Conservation (phyloP, 2,797 vertebrate genomes). For the Chaenodraco wilsoni region DNA sequence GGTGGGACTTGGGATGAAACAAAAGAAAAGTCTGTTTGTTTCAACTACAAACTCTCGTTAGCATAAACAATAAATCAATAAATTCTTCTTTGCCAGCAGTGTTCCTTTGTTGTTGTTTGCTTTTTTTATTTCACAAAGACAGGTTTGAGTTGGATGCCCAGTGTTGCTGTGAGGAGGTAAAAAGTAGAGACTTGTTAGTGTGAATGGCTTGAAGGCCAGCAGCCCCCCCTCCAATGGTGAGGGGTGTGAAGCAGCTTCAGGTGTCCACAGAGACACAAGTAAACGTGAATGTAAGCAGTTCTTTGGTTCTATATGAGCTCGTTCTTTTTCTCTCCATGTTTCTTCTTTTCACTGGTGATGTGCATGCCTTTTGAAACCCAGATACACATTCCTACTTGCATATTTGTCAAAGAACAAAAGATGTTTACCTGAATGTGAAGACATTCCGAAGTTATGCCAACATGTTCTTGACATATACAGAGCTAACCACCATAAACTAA, state of each 20-base stretch:
- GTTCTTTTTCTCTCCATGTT: not conserved
- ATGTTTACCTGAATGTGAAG: not conserved
- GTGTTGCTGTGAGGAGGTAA: constrained; percentile 27
- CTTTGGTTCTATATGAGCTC: not conserved
- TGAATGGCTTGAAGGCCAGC: constrained; percentile 45
- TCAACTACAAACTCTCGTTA: constrained; percentile 64
- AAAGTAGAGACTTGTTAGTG: constrained; percentile 52
- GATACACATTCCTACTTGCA: not conserved
- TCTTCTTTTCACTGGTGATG: not conserved
- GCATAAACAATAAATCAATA: constrained; percentile 72
- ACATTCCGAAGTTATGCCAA: not conserved
- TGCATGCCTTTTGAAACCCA: not conserved
- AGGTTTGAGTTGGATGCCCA: constrained; percentile 23
- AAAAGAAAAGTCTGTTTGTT: constrained; percentile 74
- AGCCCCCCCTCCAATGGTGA: constrained; percentile 17
- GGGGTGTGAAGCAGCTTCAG: constrained; percentile 22
- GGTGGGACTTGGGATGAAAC: constrained; percentile 74
- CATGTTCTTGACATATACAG: constrained; percentile 5
- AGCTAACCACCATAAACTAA: not conserved
- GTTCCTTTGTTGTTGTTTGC: constrained; percentile 63
- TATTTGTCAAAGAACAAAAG: not conserved
- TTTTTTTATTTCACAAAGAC: constrained; percentile 22
- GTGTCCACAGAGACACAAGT: constrained; percentile 4
- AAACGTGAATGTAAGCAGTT: not conserved
- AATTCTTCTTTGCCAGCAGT: constrained; percentile 50